Evolutionary conservation across 92 coral and sea anemone species (phyloP).

Genomic region (Virgularia gustaviana): DNA sequence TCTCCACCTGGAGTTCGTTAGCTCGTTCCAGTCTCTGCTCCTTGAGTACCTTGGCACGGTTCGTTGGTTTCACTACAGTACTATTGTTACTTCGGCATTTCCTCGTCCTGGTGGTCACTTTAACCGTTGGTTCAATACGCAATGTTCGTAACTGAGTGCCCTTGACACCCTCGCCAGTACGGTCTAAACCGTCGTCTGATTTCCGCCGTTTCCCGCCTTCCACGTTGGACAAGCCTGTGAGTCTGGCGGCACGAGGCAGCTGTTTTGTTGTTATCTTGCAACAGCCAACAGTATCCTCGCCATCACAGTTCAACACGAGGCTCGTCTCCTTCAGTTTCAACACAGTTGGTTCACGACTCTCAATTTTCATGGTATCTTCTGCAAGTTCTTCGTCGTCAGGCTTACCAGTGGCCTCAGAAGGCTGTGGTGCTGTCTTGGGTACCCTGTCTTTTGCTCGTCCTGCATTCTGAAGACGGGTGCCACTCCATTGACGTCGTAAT

Average conservation of each 20-base stretch:
- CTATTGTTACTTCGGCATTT: too few relatives aligned
- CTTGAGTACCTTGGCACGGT: too few relatives aligned
- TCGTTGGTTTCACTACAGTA: too few relatives aligned
- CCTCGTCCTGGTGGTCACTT: too few relatives aligned
- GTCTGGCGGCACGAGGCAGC: too few relatives aligned
- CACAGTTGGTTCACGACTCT: not conserved
- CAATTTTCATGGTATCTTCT: not conserved
- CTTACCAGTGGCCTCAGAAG: conserved; percentile 24
- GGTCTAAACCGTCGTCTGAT: too few relatives aligned
- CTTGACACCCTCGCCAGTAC: too few relatives aligned
- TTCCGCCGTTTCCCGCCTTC: not conserved
- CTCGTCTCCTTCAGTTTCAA: conserved; percentile 24
- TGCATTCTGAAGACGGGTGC: conserved; percentile 15
- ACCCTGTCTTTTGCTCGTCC: conserved; percentile 19
- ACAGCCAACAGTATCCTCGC: not conserved
- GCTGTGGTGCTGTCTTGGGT: conserved; percentile 36
- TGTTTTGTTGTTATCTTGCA: not conserved
- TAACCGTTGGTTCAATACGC: not conserved
- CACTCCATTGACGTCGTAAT: conserved; percentile 22
- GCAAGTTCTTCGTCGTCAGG: not conserved
- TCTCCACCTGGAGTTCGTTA: too few relatives aligned
- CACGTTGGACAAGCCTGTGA: too few relatives aligned
- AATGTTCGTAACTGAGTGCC: not conserved
- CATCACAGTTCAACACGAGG: conserved; percentile 21
- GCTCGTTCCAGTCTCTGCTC: too few relatives aligned